These are phyloP conservation scores for Pangasius krempfi DNA, from an alignment of 2,797 vertebrate genomes.

Conservation along the genomic window DNA sequence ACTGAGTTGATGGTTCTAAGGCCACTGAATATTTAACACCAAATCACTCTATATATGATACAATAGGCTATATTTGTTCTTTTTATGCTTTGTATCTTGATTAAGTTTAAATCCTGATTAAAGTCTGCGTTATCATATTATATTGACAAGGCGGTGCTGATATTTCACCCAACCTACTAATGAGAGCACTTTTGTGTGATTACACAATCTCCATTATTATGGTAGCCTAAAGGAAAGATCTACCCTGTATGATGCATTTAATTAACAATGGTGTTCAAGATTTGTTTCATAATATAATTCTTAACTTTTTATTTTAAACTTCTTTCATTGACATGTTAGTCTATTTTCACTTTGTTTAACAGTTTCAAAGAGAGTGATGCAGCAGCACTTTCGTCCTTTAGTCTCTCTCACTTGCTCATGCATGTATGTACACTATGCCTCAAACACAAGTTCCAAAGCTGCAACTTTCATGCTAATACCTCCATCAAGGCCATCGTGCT, in stretches of 20 bases:
- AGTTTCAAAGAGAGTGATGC: not conserved
- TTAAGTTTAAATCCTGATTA: not conserved
- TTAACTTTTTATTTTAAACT: not conserved
- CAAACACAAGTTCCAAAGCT: slow-evolving; percentile 5
- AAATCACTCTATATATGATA: not conserved
- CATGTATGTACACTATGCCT: not conserved
- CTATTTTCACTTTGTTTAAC: not conserved
- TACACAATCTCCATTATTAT: not conserved
- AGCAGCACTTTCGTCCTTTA: not conserved
- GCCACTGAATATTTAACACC: not conserved
- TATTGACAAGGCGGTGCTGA: not conserved
- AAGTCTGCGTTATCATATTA: not conserved
- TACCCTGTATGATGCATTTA: not conserved
- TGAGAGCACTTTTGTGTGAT: not conserved
- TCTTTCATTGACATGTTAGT: not conserved
- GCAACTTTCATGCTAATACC: not conserved
- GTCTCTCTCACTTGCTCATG: not conserved
- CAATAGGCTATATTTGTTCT: not conserved
- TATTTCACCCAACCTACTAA: not conserved
- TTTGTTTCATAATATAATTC: not conserved
- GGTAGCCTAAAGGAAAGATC: not conserved
- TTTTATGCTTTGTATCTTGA: not conserved
- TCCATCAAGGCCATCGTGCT: not conserved
- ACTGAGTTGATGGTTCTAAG: not conserved
- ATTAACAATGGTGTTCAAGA: not conserved